Evolutionary conservation across 2,113 vertebrate species (phyloP).

Genomic region (Mystacornis crossleyi): DNA sequence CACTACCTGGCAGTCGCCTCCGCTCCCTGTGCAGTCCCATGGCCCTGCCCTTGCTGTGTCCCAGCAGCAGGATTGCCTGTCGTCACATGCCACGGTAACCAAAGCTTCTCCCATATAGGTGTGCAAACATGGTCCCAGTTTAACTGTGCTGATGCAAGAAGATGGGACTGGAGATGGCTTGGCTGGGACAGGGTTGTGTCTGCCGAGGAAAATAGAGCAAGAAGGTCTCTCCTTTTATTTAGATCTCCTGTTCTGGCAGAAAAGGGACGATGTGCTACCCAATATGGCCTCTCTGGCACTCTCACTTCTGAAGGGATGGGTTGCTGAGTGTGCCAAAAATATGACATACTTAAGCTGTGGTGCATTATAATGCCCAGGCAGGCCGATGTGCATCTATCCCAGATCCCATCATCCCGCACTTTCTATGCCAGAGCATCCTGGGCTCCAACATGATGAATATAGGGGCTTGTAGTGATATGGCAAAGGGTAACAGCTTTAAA

Average conservation of each 20-base stretch:
- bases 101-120: background rate
- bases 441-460: background rate
- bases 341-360: background rate
- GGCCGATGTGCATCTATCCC: background rate
- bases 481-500: background rate
- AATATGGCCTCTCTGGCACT: background rate
- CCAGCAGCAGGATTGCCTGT: background rate
- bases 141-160: background rate
- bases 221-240: background rate
- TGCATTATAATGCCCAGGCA: background rate
- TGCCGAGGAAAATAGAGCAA: rapidly evolving
- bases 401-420: background rate
- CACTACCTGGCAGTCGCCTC: rapidly evolving
- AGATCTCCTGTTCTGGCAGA: background rate
- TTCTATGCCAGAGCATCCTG: background rate
- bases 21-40: background rate
- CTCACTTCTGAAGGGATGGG: background rate
- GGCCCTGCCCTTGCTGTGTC: background rate
- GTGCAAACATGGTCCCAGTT: background rate
- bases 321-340: background rate
- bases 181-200: background rate
- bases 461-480: background rate
- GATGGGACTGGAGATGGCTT: background rate
- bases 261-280: background rate
- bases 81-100: background rate